Conservation (phyloP, 1,140 invertebrate species). For the Eciton burchellii region DNA sequence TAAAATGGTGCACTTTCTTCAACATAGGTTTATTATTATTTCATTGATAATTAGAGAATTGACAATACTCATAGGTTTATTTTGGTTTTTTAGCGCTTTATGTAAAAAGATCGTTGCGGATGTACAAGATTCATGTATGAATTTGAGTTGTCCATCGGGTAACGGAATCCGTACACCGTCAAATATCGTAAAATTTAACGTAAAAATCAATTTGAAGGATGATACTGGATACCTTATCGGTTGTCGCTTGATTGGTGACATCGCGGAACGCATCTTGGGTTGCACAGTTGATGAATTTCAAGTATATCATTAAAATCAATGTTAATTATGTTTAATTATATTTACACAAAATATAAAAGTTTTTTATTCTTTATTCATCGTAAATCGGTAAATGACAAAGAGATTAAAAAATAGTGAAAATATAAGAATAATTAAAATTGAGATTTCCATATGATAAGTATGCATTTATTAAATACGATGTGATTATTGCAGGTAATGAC, state of each 20-base stretch:
- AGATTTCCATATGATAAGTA: neutral
- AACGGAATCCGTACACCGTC: slow-evolving; percentile 78
- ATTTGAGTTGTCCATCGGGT: slow-evolving; percentile 83
- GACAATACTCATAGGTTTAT: neutral
- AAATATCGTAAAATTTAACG: slow-evolving; percentile 77
- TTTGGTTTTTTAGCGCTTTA: slow-evolving; percentile 75
- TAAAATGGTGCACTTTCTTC: slow-evolving; percentile 76
- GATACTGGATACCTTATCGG: slow-evolving; percentile 83
- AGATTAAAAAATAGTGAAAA: too few relatives aligned
- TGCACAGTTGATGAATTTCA: slow-evolving; percentile 77
- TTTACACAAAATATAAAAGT: neutral
- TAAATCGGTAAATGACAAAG: neutral
- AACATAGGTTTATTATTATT: neutral
- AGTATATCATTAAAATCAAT: slow-evolving; percentile 65
- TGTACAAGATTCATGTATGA: slow-evolving; percentile 82
- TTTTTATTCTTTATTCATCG: neutral
- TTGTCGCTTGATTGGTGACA: slow-evolving; percentile 79
- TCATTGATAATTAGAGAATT: neutral
- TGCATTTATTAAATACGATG: neutral
- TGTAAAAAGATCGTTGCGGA: slow-evolving; percentile 78
- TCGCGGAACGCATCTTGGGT: slow-evolving; percentile 79
- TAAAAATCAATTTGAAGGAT: slow-evolving; percentile 83
- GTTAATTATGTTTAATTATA: neutral
- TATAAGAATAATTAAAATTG: neutral
- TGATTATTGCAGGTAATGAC: slow-evolving; percentile 74